These are phyloP conservation scores for Formicarius rufipectus DNA, from an alignment of 2,113 vertebrate genomes.

Conservation along the genomic window DNA sequence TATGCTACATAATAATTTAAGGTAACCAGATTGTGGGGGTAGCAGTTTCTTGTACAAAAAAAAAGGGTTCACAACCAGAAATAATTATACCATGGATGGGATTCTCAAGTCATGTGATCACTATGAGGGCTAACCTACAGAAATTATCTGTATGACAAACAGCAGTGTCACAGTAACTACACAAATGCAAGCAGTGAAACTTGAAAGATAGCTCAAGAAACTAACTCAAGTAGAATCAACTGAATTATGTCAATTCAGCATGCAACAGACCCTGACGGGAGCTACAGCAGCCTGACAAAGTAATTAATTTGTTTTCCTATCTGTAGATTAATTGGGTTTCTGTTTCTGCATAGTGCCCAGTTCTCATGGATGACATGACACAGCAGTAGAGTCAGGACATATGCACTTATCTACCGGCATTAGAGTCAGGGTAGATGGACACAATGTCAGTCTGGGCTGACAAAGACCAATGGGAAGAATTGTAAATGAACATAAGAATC, in stretches of 20 bases:
- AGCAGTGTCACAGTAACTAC: not conserved
- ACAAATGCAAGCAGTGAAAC: not conserved
- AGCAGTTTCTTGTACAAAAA: not conserved
- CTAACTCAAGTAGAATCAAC: not conserved
- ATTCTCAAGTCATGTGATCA: not conserved
- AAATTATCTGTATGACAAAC: not conserved
- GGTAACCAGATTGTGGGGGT: not conserved
- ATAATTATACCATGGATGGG: not conserved
- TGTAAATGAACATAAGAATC: not conserved
- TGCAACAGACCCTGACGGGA: not conserved
- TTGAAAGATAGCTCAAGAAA: not conserved
- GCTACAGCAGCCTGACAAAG: not conserved
- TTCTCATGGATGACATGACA: not conserved
- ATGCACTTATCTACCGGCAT: not conserved
- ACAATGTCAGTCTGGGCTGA: fast-evolving
- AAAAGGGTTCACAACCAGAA: not conserved
- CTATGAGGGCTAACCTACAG: not conserved
- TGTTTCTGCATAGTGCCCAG: not conserved
- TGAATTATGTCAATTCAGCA: not conserved
- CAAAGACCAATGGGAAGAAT: not conserved
- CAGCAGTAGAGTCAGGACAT: not conserved
- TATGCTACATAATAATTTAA: not conserved
- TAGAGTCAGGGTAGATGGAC: not conserved
- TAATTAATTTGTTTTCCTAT: not conserved
- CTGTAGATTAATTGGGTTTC: not conserved